phyloP scores from a whole-genome alignment of 2,113 vertebrate species.

The Vicugna pacos region DNA sequence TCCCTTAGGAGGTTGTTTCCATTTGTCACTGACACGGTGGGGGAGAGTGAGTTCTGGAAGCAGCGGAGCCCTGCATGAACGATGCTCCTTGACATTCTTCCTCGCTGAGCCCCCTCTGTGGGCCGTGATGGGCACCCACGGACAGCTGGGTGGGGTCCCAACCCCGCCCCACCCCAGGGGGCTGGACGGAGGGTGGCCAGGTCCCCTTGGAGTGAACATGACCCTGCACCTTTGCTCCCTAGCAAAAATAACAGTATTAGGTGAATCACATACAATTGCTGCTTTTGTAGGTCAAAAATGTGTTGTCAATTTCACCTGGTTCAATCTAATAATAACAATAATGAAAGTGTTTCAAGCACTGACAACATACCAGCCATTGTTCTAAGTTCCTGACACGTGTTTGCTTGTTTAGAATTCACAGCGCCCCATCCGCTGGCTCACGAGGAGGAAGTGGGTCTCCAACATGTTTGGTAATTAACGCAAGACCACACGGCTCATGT shows the following conservation, averaged over 20 bases:
- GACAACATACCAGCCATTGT: background rate
- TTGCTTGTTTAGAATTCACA: background rate
- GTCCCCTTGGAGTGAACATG: background rate
- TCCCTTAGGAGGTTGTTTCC: background rate
- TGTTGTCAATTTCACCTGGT: background rate
- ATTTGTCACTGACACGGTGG: too few relatives aligned
- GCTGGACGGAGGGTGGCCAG: background rate
- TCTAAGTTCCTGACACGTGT: background rate
- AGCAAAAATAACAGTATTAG: too few relatives aligned
- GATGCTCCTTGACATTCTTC: background rate
- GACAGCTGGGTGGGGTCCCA: background rate
- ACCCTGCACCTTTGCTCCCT: background rate
- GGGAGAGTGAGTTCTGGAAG: background rate
- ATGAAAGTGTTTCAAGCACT: background rate
- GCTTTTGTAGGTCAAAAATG: background rate
- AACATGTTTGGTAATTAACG: background rate
- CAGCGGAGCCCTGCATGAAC: accelerated
- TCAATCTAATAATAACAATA: background rate
- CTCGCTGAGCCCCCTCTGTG: background rate
- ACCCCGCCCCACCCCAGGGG: background rate
- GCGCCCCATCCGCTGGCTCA: accelerated
- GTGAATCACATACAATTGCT: too few relatives aligned
- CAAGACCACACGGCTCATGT: background rate
- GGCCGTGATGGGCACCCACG: background rate
- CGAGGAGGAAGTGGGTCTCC: background rate